These are phyloP conservation scores for Andrena fulva DNA, from an alignment of 2,888 invertebrate species.

Conservation along the genomic window DNA sequence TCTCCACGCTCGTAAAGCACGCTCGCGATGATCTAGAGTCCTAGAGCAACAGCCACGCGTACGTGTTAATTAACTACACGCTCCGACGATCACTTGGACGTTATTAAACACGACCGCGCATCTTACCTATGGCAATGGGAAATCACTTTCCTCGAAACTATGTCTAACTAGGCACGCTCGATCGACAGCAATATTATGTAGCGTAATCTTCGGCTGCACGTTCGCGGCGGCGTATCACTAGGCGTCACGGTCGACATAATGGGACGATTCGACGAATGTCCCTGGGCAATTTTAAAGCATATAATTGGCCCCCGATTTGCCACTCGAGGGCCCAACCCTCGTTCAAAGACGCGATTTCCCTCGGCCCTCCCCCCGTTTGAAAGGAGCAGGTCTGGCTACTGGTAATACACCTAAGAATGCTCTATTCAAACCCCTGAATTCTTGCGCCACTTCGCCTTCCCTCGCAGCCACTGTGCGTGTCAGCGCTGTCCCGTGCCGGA, in stretches of 20 bases:
- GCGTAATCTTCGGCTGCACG: no score
- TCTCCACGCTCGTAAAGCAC: constrained; percentile 1
- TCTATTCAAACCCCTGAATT: constrained; percentile 70
- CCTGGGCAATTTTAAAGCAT: constrained; percentile 2
- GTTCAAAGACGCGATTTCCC: constrained; percentile 17
- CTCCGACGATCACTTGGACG: not conserved
- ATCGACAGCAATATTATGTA: no score
- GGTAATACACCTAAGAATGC: constrained; percentile 12
- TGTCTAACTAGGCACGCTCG: no score
- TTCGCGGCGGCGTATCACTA: no score
- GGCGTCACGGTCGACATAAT: no score
- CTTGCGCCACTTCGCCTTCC: constrained; percentile 2
- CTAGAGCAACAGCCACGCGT: not conserved
- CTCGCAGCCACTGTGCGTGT: constrained; percentile 1
- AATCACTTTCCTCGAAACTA: no score
- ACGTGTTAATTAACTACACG: constrained; percentile 25
- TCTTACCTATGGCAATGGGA: no score
- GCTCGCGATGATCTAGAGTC: not conserved
- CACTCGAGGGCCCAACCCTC: not conserved
- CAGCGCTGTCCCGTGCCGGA: not conserved
- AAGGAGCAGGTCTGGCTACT: constrained; percentile 14
- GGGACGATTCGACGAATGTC: no score
- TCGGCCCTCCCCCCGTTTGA: constrained; percentile 5
- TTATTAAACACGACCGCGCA: not conserved
- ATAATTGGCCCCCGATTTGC: constrained; percentile 21